Evolutionary conservation across 2,797 vertebrate genomes (phyloP).

Genomic region (Poecilia gillii): DNA sequence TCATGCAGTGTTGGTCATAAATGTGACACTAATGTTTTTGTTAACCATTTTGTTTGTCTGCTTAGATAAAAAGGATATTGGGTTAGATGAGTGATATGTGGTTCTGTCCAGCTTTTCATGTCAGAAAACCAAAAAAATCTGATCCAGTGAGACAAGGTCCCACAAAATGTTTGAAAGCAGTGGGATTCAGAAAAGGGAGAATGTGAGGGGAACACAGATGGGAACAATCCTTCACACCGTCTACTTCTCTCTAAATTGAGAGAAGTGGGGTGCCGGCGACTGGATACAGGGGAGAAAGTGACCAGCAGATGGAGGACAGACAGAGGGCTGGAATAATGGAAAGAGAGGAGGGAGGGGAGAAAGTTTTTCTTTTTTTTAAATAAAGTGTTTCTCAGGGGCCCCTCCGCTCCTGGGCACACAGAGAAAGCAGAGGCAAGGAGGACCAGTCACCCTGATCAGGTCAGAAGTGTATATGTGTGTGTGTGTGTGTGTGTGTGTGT

Average conservation of each 20-base stretch:
- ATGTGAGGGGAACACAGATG: conserved; percentile 51
- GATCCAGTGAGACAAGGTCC: neutral
- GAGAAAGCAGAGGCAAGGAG: conserved; percentile 62
- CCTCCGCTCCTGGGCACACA: conserved; percentile 63
- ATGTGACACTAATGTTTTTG: neutral
- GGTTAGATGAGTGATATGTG: neutral
- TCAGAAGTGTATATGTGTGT: conserved; percentile 53
- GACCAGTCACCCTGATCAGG: conserved; percentile 70
- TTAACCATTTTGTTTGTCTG: no score
- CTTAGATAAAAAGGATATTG: neutral
- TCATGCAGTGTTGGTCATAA: neutral
- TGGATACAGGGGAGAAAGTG: conserved; percentile 42
- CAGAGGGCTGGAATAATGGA: conserved; percentile 51
- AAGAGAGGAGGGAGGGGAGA: conserved; percentile 45
- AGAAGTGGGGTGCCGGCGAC: conserved; percentile 55
- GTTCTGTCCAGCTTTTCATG: neutral
- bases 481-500: no score
- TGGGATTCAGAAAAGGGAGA: conserved; percentile 6
- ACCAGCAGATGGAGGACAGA: conserved; percentile 37
- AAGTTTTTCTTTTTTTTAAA: conserved; percentile 42
- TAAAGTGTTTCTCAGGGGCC: conserved; percentile 64
- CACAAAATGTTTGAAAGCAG: neutral
- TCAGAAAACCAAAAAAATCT: neutral
- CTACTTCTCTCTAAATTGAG: conserved; percentile 22
- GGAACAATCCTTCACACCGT: conserved; percentile 48